A percentile compares a stretch with the other conserved stretches of the same genome.
Evolutionary conservation across 2,113 vertebrate genomes (phyloP).

Genomic region (Alligator sinensis): DNA sequence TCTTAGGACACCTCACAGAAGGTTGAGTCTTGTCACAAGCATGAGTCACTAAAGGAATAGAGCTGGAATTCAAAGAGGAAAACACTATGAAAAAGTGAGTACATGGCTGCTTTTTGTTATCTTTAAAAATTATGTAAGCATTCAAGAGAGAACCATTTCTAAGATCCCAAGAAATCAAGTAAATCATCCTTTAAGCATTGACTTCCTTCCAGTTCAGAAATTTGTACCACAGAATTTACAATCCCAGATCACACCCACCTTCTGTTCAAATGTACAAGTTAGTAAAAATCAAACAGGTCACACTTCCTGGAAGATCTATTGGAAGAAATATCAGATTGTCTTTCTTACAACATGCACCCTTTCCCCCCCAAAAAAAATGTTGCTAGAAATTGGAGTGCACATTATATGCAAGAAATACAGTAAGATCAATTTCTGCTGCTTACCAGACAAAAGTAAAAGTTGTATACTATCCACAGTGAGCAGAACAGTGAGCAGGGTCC

Average conservation of each 20-base stretch:
- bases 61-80: background rate
- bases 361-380: too few relatives aligned
- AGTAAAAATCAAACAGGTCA: background rate
- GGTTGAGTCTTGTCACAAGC: background rate
- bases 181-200: background rate
- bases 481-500: too few relatives aligned
- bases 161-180: background rate
- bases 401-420: too few relatives aligned
- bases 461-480: too few relatives aligned
- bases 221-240: background rate
- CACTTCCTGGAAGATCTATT: background rate
- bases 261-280: background rate
- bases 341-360: too few relatives aligned
- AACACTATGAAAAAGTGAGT: background rate
- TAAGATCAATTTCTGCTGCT: too few relatives aligned
- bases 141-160: background rate
- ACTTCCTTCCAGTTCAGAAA: background rate
- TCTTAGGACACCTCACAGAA: background rate
- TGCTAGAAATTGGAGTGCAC: too few relatives aligned
- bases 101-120: background rate
- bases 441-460: too few relatives aligned
- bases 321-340: background rate
- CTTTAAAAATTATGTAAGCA: background rate
- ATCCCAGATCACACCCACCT: fast-evolving
- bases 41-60: background rate